phyloP scores from a whole-genome alignment of 2,888 invertebrate genomes.

The Axea sp. region DNA sequence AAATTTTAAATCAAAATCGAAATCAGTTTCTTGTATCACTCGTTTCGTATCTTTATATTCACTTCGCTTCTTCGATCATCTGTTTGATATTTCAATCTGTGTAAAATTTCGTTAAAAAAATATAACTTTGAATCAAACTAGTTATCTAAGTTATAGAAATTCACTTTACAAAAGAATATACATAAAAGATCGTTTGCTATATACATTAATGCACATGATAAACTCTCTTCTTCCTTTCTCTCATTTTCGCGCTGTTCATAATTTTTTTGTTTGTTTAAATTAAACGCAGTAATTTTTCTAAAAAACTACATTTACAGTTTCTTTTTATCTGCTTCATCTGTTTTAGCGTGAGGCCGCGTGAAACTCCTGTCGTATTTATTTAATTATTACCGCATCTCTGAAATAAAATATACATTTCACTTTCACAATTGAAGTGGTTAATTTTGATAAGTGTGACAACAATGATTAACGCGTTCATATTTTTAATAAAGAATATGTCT shows the following conservation, averaged over 20 bases:
- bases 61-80: slow-evolving; percentile 30
- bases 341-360: slow-evolving; percentile 39
- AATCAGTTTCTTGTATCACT: slow-evolving; percentile 36
- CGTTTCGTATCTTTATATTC: slow-evolving; percentile 13
- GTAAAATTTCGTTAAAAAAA: slow-evolving; percentile 63
- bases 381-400: too few species aligned
- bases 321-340: slow-evolving; percentile 8
- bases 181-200: slow-evolving; percentile 45
- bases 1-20: slow-evolving; percentile 25
- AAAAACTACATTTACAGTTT: slow-evolving; percentile 35
- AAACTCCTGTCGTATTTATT: slow-evolving; percentile 24
- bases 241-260: slow-evolving; percentile 3
- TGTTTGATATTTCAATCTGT: slow-evolving; percentile 49
- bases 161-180: slow-evolving; percentile 59
- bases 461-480: not conserved
- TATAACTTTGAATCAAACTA: slow-evolving; percentile 60
- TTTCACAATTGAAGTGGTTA: too few species aligned
- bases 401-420: too few species aligned
- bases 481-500: too few species aligned
- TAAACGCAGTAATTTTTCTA: slow-evolving; percentile 30
- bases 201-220: slow-evolving; percentile 40
- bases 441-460: slow-evolving; percentile 33
- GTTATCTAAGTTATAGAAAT: slow-evolving; percentile 54
- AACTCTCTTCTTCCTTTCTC: slow-evolving; percentile 4
- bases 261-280: slow-evolving; percentile 15